Evolutionary conservation across 2,888 invertebrate species (phyloP).

Genomic region (Argyresthia goedartella): DNA sequence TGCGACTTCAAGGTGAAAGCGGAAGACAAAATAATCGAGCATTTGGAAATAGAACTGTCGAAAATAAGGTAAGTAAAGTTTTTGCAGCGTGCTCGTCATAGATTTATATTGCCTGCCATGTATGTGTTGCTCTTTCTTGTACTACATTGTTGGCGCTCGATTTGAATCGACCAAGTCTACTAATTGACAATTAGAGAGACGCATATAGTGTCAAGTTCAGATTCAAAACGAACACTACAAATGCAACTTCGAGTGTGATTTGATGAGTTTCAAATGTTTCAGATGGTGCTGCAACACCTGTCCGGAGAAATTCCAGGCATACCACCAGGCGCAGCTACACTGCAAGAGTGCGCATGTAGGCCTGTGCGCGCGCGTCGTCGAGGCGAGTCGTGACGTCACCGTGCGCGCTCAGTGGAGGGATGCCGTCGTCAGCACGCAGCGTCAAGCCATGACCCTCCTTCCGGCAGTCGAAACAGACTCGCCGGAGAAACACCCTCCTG

Average conservation of each 20-base stretch:
- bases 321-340: slow-evolving; percentile 55
- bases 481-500: slow-evolving; percentile 1
- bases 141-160: no score
- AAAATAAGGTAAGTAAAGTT: slow-evolving; percentile 40
- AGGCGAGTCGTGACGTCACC: slow-evolving; percentile 31
- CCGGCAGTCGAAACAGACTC: not conserved
- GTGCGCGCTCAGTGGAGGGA: slow-evolving; percentile 38
- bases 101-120: not conserved
- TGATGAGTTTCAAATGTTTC: slow-evolving; percentile 12
- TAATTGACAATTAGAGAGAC: no score
- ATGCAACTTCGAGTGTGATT: no score
- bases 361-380: slow-evolving; percentile 26
- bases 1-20: slow-evolving; percentile 29
- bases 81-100: not conserved
- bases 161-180: no score
- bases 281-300: slow-evolving; percentile 56
- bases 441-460: slow-evolving; percentile 18
- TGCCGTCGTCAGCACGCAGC: slow-evolving; percentile 28
- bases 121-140: no score
- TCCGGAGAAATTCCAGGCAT: slow-evolving; percentile 33
- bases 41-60: slow-evolving; percentile 47
- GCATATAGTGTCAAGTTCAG: no score
- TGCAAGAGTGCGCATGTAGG: slow-evolving; percentile 31
- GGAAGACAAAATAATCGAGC: slow-evolving; percentile 35
- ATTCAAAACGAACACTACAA: no score